Conservation (phyloP, 2,888 invertebrate species). For the Lasioglossum villosulum region DNA sequence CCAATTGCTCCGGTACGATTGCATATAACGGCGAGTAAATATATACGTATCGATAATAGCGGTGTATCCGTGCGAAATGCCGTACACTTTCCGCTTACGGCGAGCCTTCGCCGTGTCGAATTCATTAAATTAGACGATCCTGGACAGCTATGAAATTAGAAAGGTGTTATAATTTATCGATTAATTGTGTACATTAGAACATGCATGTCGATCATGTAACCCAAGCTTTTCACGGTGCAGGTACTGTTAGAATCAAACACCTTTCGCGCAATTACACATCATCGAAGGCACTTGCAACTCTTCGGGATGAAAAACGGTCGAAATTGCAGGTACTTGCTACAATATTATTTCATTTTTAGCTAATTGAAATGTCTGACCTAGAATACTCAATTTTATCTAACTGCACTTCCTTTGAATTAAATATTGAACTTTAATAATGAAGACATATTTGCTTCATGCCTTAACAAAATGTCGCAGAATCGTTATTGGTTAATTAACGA, state of each 20-base stretch:
- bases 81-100: constrained; percentile 30
- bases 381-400: not conserved
- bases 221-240: not conserved
- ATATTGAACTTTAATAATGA: not conserved
- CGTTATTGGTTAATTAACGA: constrained; percentile 6
- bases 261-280: not conserved
- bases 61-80: constrained; percentile 47
- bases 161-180: constrained; percentile 23
- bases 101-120: constrained; percentile 10
- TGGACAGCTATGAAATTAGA: constrained; percentile 29
- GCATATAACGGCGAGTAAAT: constrained; percentile 46
- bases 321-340: not conserved
- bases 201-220: constrained; percentile 1
- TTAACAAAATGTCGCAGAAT: not conserved
- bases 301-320: not conserved
- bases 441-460: not conserved
- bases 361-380: not conserved
- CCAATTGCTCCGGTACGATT: constrained; percentile 51
- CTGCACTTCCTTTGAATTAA: not conserved
- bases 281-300: not conserved
- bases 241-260: not conserved
- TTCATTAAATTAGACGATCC: constrained; percentile 40
- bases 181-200: not conserved
- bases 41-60: constrained; percentile 54
- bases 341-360: not conserved